Evolutionary conservation across 2,797 vertebrate genomes (phyloP), one percentile per base, ranked within the genome.

Genomic region (Tapirus indicus): DNA sequence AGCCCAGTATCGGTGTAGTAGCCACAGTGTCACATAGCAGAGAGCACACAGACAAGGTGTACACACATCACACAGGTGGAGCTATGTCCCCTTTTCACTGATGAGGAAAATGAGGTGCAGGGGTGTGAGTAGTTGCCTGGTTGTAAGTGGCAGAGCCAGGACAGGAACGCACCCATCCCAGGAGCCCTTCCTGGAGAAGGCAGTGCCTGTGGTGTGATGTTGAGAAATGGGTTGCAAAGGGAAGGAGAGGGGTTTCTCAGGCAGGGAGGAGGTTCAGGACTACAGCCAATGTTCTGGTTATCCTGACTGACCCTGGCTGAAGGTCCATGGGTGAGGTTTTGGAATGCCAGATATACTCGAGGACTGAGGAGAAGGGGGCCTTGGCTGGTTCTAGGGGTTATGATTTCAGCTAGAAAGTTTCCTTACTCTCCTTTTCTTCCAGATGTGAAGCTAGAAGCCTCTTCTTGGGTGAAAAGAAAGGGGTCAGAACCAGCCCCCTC

Each of bases 151-250:
- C 47, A 13, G 74, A 77, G 38, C 49, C 72, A 16, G 72, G 32
- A 44, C 41, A 18, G 14, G 52, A 64, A 60, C 27, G 2, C 7
- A 75, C 20, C 17, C 68, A 69, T 60, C 74, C 88, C 56, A 35
- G 79, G 91, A 92, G 16, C 25, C 32, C 75, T 82, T 89, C 79
- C 38, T 85, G 95, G 77, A 94, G 84, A 94, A 94, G 84, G 79
- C n/a, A 69, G 60, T 54, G 52, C 20, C 44, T 35, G 20, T 8
- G 74, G 35, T 78, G 8, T 27, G 23, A 79, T 49, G 18, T 62
- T 66, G 69, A 77, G 49, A 35, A 41, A 68, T 25, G 47, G 35
- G 54, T 10, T 58, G 20, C 52, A 71, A 75, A 52, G 47, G 74
- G 32, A 29, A 92, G 54, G 23, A 87, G 38, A 47, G 35, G 54